A percentile compares a stretch with the other conserved stretches of the same genome.
These are phyloP conservation scores for Eudasyphora cyanicolor DNA, from an alignment of 2,888 invertebrate species.

Conservation along the genomic window DNA sequence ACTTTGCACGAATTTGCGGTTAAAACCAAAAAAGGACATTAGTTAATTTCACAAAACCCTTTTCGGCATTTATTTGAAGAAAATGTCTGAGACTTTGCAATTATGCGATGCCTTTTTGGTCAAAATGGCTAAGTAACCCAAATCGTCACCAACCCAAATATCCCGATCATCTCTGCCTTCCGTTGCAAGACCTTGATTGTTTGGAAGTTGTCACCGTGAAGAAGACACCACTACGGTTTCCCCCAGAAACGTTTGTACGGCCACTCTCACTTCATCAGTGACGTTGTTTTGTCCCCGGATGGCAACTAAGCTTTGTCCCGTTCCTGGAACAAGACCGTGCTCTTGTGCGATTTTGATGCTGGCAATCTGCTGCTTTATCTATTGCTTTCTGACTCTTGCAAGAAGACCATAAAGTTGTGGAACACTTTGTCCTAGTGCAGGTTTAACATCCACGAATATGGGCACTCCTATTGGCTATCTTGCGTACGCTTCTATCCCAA, in stretches of 20 bases:
- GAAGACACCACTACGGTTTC: constrained; percentile 96
- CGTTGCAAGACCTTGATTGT: constrained; percentile 98
- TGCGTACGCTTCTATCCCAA: constrained; percentile 99
- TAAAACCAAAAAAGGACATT: too few species aligned
- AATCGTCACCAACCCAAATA: constrained; percentile 99
- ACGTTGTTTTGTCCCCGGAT: constrained; percentile 99
- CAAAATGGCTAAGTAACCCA: constrained; percentile 99
- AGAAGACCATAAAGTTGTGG: constrained; percentile 99
- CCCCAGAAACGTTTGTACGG: constrained; percentile 97
- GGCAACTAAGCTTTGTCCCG: constrained; percentile 99
- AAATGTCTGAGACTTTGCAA: constrained; percentile 95
- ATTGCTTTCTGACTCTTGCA: constrained; percentile 99
- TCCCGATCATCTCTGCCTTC: constrained; percentile 98
- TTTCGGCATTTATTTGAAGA: constrained; percentile 68
- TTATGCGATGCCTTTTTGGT: constrained; percentile 96
- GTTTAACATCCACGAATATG: constrained; percentile 98
- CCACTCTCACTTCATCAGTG: constrained; percentile 99
- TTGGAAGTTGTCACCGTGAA: constrained; percentile 98
- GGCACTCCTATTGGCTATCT: constrained; percentile 99
- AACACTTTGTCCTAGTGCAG: constrained; percentile 99
- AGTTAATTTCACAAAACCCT: constrained; percentile 69
- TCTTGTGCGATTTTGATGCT: constrained; percentile 98
- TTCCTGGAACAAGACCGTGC: constrained; percentile 99
- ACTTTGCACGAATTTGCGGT: too few species aligned
- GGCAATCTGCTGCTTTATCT: constrained; percentile 99